Conservation (phyloP, 2,888 invertebrate species). For the Trichacis sp. region DNA sequence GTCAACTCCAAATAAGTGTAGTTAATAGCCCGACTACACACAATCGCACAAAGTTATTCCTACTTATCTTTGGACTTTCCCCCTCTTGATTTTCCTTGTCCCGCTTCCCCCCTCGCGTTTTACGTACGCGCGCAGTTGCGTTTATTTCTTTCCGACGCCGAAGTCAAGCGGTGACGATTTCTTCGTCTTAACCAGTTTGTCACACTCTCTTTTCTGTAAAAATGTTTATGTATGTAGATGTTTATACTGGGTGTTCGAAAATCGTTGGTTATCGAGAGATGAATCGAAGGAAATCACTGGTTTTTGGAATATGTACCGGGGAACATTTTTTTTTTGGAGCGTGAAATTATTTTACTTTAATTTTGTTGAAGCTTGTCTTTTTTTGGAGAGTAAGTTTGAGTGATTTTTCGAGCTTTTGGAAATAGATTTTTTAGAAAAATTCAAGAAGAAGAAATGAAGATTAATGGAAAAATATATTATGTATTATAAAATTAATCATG, state of each 20-base stretch:
- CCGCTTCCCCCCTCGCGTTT: conserved; percentile 17
- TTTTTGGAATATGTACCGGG: too few species aligned
- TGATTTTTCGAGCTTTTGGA: too few species aligned
- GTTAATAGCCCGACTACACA: conserved; percentile 22
- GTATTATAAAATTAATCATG: too few species aligned
- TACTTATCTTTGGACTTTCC: conserved; percentile 68
- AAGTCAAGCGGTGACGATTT: conserved; percentile 43
- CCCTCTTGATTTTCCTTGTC: conserved; percentile 50
- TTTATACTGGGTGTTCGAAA: conserved; percentile 1
- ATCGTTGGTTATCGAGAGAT: not conserved
- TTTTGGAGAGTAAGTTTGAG: too few species aligned
- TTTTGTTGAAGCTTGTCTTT: too few species aligned
- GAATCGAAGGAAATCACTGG: too few species aligned
- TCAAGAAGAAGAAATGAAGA: too few species aligned
- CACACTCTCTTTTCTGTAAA: conserved; percentile 63
- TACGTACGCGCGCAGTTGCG: conserved; percentile 13
- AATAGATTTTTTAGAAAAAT: too few species aligned
- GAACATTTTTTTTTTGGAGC: too few species aligned
- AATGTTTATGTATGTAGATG: conserved; percentile 31
- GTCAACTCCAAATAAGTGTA: conserved; percentile 17
- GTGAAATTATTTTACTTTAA: too few species aligned
- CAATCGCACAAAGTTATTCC: conserved; percentile 51
- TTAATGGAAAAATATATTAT: too few species aligned
- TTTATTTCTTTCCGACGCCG: conserved; percentile 33
- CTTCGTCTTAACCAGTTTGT: conserved; percentile 64